Conservation (phyloP, 1,140 invertebrate genomes). For the Drosophila rhopaloa region DNA sequence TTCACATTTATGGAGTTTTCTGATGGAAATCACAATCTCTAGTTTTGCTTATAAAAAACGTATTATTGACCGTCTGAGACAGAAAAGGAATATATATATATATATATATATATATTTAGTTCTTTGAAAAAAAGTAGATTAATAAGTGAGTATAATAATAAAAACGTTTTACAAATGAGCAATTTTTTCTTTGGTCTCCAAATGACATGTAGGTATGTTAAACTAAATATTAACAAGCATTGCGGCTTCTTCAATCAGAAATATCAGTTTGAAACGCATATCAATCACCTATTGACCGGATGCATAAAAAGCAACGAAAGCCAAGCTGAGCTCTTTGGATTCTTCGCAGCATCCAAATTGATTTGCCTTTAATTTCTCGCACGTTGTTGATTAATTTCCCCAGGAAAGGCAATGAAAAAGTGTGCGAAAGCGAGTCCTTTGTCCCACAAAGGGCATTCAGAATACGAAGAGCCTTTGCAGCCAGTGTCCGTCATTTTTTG, state of each 20-base stretch:
- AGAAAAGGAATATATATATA: too few relatives aligned
- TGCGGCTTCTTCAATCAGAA: background rate
- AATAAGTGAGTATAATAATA: too few relatives aligned
- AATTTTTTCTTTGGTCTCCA: too few relatives aligned
- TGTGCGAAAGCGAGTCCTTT: slow-evolving; percentile 71
- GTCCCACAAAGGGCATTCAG: slow-evolving; percentile 76
- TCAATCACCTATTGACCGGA: background rate
- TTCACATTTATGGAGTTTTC: too few relatives aligned
- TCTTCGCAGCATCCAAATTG: slow-evolving; percentile 37
- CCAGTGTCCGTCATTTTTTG: slow-evolving; percentile 38
- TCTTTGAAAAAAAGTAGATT: too few relatives aligned
- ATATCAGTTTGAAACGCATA: background rate
- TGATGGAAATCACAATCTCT: too few relatives aligned
- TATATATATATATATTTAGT: too few relatives aligned
- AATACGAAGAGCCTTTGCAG: slow-evolving; percentile 68
- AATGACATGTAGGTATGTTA: too few relatives aligned
- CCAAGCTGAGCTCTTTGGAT: slow-evolving; percentile 23
- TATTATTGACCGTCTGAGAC: too few relatives aligned
- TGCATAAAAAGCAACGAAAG: background rate
- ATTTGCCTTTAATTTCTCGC: slow-evolving; percentile 69
- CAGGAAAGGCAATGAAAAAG: slow-evolving; percentile 60
- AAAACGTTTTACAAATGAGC: too few relatives aligned
- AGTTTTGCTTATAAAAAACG: too few relatives aligned
- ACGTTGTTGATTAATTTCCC: slow-evolving; percentile 79
- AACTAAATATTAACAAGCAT: too few relatives aligned